Evolutionary conservation across 2,888 invertebrate species (phyloP), one percentile per base, ranked within the genome.

Genomic region (Cosmopolites sordidus): DNA sequence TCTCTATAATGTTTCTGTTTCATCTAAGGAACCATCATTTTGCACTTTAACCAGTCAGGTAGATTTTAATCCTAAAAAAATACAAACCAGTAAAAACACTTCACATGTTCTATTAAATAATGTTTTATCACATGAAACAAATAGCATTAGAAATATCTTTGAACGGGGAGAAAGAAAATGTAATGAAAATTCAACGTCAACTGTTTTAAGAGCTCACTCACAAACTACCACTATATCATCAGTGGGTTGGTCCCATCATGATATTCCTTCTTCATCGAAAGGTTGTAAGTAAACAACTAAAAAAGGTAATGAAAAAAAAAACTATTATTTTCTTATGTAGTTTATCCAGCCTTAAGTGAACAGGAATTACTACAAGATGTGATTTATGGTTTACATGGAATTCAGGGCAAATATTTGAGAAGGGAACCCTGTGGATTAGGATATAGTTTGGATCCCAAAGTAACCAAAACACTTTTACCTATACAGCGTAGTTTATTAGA

Each of bases 341-440:
- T 33, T 11, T 33, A 48, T 17, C 44, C 58, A 8, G 16, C 65
- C 45, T 63, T 76, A 42, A 73, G 77, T 1, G 78, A 79, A 63
- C 74, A 52, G 57, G 76, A 79, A 40, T 66, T 84, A 54, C 83
- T 89, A 1, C 83, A 86, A 65, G 92, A 92, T 66, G 81, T 92
- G 9, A 82, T 96, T 43, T 87, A 89, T 66, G 84, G 87, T 1
- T 87, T 95, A 59, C 92, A 93, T 69, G 96, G 96, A 2, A 89
- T 96, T 54, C 87, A 89, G 65, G 87, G 92, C 15, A 85, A 84
- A 64, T 79, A 84, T 64, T 75, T 90, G 16, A 83, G 82, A 58
- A 81, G 83, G 64, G 84, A 87, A 69, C 75, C 80, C 1, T 78
- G 79, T 56, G 81, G 81, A 40, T 57, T 71, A 18, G 83, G 81